Percentiles rank a stretch among this genome's conserved stretches.
Evolutionary conservation across 2,888 invertebrate species (phyloP).

Genomic region (Pedicia rivosa): DNA sequence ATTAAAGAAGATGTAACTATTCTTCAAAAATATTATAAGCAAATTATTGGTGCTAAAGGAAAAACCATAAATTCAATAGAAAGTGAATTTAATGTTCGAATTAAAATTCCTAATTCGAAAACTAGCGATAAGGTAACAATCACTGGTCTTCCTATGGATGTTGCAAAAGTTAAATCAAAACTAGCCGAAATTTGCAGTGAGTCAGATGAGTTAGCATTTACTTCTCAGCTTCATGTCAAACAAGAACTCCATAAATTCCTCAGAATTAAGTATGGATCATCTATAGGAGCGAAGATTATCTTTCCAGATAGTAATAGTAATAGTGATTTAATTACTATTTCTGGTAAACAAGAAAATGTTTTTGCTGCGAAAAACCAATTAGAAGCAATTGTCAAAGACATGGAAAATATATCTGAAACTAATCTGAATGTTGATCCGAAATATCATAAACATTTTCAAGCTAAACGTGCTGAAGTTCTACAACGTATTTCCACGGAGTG

Average conservation of each 20-base stretch:
- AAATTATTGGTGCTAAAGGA: slow-evolving; percentile 83
- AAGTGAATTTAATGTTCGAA: slow-evolving; percentile 95
- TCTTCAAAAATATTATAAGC: slow-evolving; percentile 84
- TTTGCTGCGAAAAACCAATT: slow-evolving; percentile 71
- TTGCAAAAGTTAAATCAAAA: slow-evolving; percentile 79
- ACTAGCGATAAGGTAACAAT: slow-evolving; percentile 86
- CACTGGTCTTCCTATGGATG: slow-evolving; percentile 88
- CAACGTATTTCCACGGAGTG: slow-evolving; percentile 87
- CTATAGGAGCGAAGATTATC: slow-evolving; percentile 81
- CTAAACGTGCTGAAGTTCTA: slow-evolving; percentile 77
- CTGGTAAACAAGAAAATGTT: slow-evolving; percentile 83
- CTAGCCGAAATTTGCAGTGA: slow-evolving; percentile 72
- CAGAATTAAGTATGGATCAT: slow-evolving; percentile 79
- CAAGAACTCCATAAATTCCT: slow-evolving; percentile 94
- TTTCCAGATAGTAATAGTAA: slow-evolving; percentile 85
- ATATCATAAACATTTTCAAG: slow-evolving; percentile 90
- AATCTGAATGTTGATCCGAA: slow-evolving; percentile 78
- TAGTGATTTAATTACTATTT: slow-evolving; percentile 83
- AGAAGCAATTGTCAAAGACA: slow-evolving; percentile 73
- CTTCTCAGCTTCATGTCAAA: slow-evolving; percentile 79
- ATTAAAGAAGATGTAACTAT: slow-evolving; percentile 79
- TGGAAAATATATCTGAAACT: slow-evolving; percentile 80
- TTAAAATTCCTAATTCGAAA: slow-evolving; percentile 88
- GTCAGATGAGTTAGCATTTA: slow-evolving; percentile 71
- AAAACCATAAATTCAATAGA: slow-evolving; percentile 88